Evolutionary conservation across 2,888 invertebrate species (phyloP).

Genomic region (Hololepta plana): DNA sequence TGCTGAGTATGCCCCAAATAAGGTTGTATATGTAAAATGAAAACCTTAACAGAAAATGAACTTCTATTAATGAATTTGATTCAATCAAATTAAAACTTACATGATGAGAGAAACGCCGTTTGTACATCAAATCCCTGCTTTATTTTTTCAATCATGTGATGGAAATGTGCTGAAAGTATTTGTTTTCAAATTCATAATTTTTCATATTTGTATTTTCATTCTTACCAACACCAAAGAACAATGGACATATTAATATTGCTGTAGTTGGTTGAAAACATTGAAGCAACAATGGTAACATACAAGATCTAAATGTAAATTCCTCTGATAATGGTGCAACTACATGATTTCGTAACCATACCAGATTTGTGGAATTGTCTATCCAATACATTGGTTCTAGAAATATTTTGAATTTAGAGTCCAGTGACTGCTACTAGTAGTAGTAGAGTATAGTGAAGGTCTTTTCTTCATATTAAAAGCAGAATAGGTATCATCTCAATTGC

Average conservation of each 20-base stretch:
- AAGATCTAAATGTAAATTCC: conserved; percentile 89
- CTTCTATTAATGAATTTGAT: background rate
- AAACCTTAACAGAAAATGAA: conserved; percentile 40
- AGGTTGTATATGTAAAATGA: conserved; percentile 77
- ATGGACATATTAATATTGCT: conserved; percentile 68
- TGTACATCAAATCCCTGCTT: conserved; percentile 50
- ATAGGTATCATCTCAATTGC: conserved; percentile 2
- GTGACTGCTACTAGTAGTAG: too few species aligned
- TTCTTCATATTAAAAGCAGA: too few species aligned
- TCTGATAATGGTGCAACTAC: conserved; percentile 85
- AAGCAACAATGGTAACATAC: conserved; percentile 80
- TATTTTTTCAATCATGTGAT: conserved; percentile 72
- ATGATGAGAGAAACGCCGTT: conserved; percentile 50
- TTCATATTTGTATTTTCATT: conserved; percentile 5
- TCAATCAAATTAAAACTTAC: conserved; percentile 31
- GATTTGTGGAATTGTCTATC: conserved; percentile 49
- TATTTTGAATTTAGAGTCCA: background rate
- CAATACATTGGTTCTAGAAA: conserved; percentile 29
- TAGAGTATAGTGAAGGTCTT: too few species aligned
- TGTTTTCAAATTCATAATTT: conserved; percentile 3
- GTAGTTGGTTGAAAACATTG: conserved; percentile 59
- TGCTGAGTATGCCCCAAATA: conserved; percentile 92
- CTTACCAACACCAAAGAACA: conserved; percentile 80
- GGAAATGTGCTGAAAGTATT: conserved; percentile 61
- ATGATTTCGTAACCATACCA: conserved; percentile 77